Conservation (phyloP, 92 coral and sea anemone species). For the Siderastrea siderea region DNA sequence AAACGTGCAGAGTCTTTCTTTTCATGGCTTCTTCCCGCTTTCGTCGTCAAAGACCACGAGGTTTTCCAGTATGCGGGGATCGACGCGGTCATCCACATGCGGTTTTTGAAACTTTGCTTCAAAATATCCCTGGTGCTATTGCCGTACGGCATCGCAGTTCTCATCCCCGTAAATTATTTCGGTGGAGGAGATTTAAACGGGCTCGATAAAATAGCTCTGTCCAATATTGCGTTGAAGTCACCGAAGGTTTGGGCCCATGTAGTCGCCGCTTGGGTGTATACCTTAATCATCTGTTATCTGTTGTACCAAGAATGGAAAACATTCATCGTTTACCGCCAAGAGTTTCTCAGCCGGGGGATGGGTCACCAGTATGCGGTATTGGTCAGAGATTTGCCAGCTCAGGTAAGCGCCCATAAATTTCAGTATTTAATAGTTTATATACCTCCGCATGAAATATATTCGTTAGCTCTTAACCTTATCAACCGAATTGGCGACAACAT, state of each 20-base stretch:
- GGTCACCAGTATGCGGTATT: constrained; percentile 89
- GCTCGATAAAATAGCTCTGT: constrained; percentile 80
- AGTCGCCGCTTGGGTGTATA: constrained; percentile 92
- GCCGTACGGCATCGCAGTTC: constrained; percentile 91
- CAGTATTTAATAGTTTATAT: no score
- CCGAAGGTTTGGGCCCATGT: constrained; percentile 92
- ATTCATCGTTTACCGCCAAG: constrained; percentile 84
- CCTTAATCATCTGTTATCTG: constrained; percentile 82
- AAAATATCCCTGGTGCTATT: constrained; percentile 81
- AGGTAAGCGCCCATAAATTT: constrained; percentile 66
- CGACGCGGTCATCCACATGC: constrained; percentile 88
- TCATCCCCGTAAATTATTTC: constrained; percentile 85
- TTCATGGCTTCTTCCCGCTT: constrained; percentile 95
- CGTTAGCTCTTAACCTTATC: background rate
- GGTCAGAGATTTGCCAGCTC: constrained; percentile 87
- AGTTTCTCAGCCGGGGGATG: constrained; percentile 78
- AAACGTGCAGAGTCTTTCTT: constrained; percentile 77
- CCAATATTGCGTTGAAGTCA: constrained; percentile 74
- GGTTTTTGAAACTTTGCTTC: constrained; percentile 87
- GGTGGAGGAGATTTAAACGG: constrained; percentile 80
- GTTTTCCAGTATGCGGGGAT: constrained; percentile 91
- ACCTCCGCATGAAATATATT: background rate
- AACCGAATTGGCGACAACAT: background rate
- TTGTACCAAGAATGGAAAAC: constrained; percentile 86
- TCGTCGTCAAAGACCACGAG: constrained; percentile 83